Evolutionary conservation across 2,113 vertebrate species (phyloP).

Genomic region (Ictalurus furcatus): DNA sequence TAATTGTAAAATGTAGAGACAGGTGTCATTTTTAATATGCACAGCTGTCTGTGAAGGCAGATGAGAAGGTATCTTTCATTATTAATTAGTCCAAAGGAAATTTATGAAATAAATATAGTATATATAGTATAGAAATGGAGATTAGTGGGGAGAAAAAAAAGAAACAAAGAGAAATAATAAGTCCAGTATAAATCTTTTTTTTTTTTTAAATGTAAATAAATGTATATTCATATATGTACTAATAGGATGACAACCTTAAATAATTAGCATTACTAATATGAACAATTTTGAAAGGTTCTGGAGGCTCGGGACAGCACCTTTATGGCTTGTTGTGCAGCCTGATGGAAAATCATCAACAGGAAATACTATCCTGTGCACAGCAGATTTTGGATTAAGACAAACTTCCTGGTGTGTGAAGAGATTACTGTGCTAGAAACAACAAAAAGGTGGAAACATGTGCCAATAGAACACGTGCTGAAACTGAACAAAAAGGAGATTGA

Average conservation of each 20-base stretch:
- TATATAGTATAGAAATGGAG: slow-evolving; percentile 11
- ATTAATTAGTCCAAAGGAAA: slow-evolving; percentile 31
- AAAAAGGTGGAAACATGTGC: slow-evolving; percentile 44
- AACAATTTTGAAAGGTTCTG: not conserved
- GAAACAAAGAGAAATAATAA: not conserved
- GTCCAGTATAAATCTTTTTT: not conserved
- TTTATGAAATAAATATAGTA: slow-evolving; percentile 1
- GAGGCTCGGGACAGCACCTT: slow-evolving; percentile 13
- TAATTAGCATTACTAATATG: not conserved
- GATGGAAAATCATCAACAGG: slow-evolving; percentile 45
- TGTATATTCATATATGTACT: not conserved
- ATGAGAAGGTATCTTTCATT: slow-evolving; percentile 35
- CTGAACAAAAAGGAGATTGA: slow-evolving; percentile 36
- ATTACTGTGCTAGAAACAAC: slow-evolving; percentile 46
- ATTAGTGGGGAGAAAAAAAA: not conserved
- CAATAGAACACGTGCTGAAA: slow-evolving; percentile 29
- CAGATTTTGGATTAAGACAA: slow-evolving; percentile 39
- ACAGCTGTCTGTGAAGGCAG: slow-evolving; percentile 33
- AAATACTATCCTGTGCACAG: slow-evolving; percentile 48
- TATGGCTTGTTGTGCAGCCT: slow-evolving; percentile 36
- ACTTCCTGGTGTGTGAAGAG: slow-evolving; percentile 32
- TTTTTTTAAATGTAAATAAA: no score
- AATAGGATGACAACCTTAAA: not conserved
- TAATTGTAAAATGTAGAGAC: slow-evolving; percentile 44
- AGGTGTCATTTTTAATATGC: slow-evolving; percentile 44